Evolutionary conservation across 2,888 invertebrate species (phyloP).

Genomic region (Agriopis leucophaearia): DNA sequence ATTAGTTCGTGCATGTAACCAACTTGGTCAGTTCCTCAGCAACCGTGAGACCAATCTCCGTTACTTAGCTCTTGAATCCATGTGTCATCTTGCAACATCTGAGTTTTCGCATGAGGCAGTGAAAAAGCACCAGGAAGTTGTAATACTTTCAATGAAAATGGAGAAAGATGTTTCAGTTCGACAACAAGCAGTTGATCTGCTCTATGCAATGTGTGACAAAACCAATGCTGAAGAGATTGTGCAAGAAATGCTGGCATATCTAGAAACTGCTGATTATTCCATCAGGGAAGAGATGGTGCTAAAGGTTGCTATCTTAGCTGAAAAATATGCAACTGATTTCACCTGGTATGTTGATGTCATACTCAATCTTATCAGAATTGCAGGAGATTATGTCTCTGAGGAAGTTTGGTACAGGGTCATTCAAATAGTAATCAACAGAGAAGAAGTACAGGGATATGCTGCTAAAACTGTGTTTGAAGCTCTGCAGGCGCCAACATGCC

Average conservation of each 20-base stretch:
- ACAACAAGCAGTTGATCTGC: slow-evolving; percentile 98
- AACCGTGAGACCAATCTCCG: slow-evolving; percentile 99
- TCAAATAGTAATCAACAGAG: slow-evolving; percentile 99
- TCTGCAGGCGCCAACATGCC: slow-evolving; percentile 99
- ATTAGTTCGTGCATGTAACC: slow-evolving; percentile 98
- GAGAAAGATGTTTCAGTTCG: slow-evolving; percentile 99
- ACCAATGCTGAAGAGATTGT: slow-evolving; percentile 99
- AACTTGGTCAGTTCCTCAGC: slow-evolving; percentile 98
- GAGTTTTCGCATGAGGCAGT: slow-evolving; percentile 99
- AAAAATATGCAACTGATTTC: slow-evolving; percentile 99
- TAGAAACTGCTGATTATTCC: slow-evolving; percentile 99
- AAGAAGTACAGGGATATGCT: slow-evolving; percentile 99
- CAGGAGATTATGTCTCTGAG: slow-evolving; percentile 99
- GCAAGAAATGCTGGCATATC: slow-evolving; percentile 99
- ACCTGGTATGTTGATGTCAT: slow-evolving; percentile 99
- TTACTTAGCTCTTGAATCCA: slow-evolving; percentile 98
- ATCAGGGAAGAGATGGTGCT: slow-evolving; percentile 99
- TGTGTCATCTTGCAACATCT: slow-evolving; percentile 99
- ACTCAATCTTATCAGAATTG: slow-evolving; percentile 98
- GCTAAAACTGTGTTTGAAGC: slow-evolving; percentile 99
- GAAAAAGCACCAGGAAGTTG: slow-evolving; percentile 99
- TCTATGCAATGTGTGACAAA: slow-evolving; percentile 99
- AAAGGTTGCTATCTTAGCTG: slow-evolving; percentile 99
- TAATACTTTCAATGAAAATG: slow-evolving; percentile 99
- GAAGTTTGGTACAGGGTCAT: slow-evolving; percentile 99